Evolutionary conservation across 2,797 vertebrate genomes (phyloP).

Genomic region (Decapterus maruadsi): DNA sequence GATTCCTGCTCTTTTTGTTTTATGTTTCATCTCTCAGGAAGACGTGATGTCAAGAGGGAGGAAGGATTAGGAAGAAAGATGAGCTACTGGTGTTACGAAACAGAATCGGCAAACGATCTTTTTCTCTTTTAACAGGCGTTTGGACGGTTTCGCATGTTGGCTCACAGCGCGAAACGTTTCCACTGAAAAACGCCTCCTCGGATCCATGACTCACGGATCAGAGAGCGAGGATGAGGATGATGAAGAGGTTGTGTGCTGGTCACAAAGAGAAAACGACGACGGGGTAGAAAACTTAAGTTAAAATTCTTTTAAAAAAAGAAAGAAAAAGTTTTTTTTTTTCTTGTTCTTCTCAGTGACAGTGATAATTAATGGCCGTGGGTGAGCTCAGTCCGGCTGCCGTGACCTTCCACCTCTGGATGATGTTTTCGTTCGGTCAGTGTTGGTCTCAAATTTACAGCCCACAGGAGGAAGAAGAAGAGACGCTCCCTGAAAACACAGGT

Average conservation of each 20-base stretch:
- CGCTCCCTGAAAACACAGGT: constrained; percentile 53
- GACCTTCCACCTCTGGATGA: constrained; percentile 37
- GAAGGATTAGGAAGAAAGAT: constrained; percentile 35
- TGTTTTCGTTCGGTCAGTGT: constrained; percentile 52
- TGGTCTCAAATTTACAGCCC: constrained; percentile 36
- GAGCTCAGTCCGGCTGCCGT: constrained; percentile 19
- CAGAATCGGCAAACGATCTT: constrained; percentile 28
- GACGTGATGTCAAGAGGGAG: constrained; percentile 9
- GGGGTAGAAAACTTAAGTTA: constrained; percentile 9
- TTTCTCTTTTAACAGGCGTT: not conserved
- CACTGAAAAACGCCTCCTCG: constrained; percentile 29
- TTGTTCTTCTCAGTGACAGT: not conserved
- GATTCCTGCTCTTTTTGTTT: constrained; percentile 13
- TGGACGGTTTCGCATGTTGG: constrained; percentile 51
- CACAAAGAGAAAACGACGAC: constrained; percentile 14
- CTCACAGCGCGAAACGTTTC: constrained; percentile 17
- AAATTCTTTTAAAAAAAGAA: not conserved
- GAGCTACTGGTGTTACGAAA: constrained; percentile 43
- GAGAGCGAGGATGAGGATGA: constrained; percentile 15
- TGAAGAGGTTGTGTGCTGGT: constrained; percentile 41
- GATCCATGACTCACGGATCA: constrained; percentile 47
- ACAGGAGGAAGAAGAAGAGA: constrained; percentile 11
- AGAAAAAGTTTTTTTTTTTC: no score
- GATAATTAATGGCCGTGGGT: constrained; percentile 36
- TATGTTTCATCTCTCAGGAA: constrained; percentile 18